A percentile compares a stretch with the other conserved stretches of the same genome.
phyloP scores from a whole-genome alignment of 2,797 vertebrate species.

The Thaleichthys pacificus region DNA sequence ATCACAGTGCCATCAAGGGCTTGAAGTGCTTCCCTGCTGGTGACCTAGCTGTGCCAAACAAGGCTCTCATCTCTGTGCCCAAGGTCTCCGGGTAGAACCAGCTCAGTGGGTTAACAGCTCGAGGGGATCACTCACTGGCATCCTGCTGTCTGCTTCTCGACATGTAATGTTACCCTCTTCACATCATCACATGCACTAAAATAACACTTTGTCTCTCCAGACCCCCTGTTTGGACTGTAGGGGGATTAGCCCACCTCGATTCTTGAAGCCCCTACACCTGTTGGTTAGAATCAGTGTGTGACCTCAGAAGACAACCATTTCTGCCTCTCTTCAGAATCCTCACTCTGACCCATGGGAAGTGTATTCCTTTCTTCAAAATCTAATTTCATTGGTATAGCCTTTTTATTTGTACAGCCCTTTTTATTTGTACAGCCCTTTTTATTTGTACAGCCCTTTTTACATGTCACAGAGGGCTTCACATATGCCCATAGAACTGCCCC shows the following conservation, averaged over 20 bases:
- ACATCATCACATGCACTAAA: slow-evolving; percentile 52
- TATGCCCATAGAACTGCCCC: too few relatives aligned
- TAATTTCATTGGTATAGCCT: too few relatives aligned
- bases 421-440: not conserved
- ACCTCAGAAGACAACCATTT: slow-evolving; percentile 9
- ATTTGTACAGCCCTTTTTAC: not conserved
- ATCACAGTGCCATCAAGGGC: slow-evolving; percentile 9
- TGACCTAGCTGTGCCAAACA: slow-evolving; percentile 17
- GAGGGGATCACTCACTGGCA: slow-evolving; percentile 47
- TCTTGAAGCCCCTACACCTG: slow-evolving; percentile 19
- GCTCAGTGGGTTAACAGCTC: slow-evolving; percentile 4
- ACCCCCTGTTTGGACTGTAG: slow-evolving; percentile 23
- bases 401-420: too few relatives aligned
- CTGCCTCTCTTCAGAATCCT: not conserved
- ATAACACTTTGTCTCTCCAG: slow-evolving; percentile 66
- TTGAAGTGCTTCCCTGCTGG: slow-evolving; percentile 1
- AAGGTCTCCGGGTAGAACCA: slow-evolving; percentile 29
- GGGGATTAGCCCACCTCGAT: not conserved
- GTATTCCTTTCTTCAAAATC: not conserved
- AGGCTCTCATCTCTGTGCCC: slow-evolving; percentile 32
- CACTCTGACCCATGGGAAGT: not conserved
- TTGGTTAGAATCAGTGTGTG: slow-evolving; percentile 23
- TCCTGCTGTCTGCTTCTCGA: slow-evolving; percentile 36
- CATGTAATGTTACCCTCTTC: slow-evolving; percentile 48
- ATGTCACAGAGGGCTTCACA: not conserved